Evolutionary conservation across 2,888 invertebrate genomes (phyloP), one percentile per base, ranked within the genome.

Genomic region (Chorisops tibialis): DNA sequence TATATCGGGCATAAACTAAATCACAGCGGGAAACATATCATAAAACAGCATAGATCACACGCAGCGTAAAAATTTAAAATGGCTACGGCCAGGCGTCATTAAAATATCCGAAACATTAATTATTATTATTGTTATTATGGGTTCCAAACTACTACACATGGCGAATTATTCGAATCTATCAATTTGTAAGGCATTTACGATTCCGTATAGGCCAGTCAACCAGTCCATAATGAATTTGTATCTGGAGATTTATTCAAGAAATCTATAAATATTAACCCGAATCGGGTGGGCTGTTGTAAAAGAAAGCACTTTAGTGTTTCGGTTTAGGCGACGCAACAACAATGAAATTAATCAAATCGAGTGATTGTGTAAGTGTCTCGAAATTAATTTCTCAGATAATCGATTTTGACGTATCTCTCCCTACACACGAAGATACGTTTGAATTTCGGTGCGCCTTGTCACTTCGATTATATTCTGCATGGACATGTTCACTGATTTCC

Each of bases 401-500:
- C 52, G 52, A 52, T 52, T 52, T 21, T 7, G 38, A 39, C 52
- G 14, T 39, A 12, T 37, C 21, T 38, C 52, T 52, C 12, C 3
- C 22, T n/a, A 24, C 7, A 21, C 22, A 22, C 6, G 14, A 41
- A 41, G 14, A 11, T 48, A 4, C 6, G 18, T 45, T 45, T 22
- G 3, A n/a, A 22, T n/a, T 19, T 38, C 30, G 43, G 37, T 54
- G n/a, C n/a, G n/a, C n/a, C n/a, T n/a, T 54, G 54, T 54, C 54
- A 43, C 41, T 54, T 43, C 41, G 19, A 43, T n/a, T 54, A 7
- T 11, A 54, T 24, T 43, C n/a, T 18, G 12, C 22, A 43, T 54
- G 41, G 24, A 22, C 16, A 24, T 54, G 54, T 43, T 54, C 54
- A 54, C 41, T 54, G 54, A 54, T 54, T 54, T 54, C 41, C 41